Evolutionary conservation across 2,888 invertebrate genomes (phyloP).

Genomic region (Cynaeus angustus): DNA sequence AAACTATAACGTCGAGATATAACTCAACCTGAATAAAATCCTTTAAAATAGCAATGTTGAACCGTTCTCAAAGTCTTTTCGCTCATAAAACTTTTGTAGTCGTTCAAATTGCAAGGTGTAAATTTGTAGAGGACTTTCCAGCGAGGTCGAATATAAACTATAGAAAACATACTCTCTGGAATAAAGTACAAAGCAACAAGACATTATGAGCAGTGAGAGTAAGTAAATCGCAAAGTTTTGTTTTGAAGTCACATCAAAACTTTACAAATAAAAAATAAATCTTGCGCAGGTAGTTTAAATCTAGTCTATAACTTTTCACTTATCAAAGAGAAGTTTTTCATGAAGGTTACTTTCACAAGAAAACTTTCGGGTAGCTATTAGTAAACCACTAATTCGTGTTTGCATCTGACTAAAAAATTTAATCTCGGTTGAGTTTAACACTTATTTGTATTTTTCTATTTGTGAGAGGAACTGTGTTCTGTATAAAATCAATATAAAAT

Average conservation of each 20-base stretch:
- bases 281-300: slow-evolving; percentile 2
- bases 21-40: slow-evolving; percentile 16
- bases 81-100: slow-evolving; percentile 35
- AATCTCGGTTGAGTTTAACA: no score
- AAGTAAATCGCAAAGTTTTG: neutral
- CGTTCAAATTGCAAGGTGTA: slow-evolving; percentile 22
- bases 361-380: slow-evolving; percentile 2
- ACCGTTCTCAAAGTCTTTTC: slow-evolving; percentile 14
- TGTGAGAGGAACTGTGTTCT: slow-evolving; percentile 14
- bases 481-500: slow-evolving; percentile 24
- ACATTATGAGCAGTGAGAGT: slow-evolving; percentile 2
- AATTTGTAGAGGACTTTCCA: slow-evolving; percentile 23
- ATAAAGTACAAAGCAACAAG: neutral
- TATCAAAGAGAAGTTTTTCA: neutral
- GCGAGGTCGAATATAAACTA: slow-evolving; percentile 3
- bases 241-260: slow-evolving; percentile 4
- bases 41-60: slow-evolving; percentile 7
- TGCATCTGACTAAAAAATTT: no score
- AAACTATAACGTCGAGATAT: slow-evolving; percentile 14
- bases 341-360: neutral
- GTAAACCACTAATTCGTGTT: neutral
- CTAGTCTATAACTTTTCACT: neutral
- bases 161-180: slow-evolving; percentile 1
- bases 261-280: slow-evolving; percentile 7
- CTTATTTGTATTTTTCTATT: slow-evolving; percentile 10